Evolutionary conservation across 2,113 vertebrate genomes (phyloP).

Genomic region (Agapornis roseicollis): DNA sequence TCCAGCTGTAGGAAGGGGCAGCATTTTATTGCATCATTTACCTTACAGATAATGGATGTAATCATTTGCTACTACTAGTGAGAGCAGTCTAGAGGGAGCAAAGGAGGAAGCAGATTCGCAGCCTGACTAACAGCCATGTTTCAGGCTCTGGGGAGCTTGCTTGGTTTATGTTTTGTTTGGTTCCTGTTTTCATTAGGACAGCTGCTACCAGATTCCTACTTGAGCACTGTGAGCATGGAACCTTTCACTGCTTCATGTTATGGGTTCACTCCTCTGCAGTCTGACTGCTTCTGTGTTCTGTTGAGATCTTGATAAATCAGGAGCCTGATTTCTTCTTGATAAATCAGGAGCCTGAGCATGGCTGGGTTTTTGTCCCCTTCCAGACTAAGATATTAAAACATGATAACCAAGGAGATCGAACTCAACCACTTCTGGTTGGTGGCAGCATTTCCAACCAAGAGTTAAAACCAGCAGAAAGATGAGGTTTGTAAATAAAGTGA

Average conservation of each 20-base stretch:
- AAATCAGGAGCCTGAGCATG: background rate
- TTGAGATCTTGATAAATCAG: background rate
- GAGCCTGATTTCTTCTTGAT: background rate
- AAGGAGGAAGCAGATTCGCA: background rate
- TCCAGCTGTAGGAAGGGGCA: background rate
- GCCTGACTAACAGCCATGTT: rapidly evolving
- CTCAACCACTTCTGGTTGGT: background rate
- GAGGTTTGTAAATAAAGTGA: conserved; percentile 28
- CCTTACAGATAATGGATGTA: background rate
- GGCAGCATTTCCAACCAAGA: background rate
- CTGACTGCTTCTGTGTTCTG: background rate
- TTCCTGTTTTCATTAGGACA: background rate
- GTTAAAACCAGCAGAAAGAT: conserved; percentile 20
- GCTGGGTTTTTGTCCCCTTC: background rate
- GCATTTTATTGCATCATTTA: background rate
- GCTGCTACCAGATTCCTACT: background rate
- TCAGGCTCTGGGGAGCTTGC: background rate
- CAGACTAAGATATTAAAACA: background rate
- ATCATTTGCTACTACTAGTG: background rate
- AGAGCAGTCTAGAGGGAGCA: background rate
- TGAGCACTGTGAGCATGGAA: background rate
- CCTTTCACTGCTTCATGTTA: background rate
- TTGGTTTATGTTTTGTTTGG: background rate
- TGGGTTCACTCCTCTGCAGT: background rate
- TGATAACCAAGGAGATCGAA: rapidly evolving